Evolutionary conservation across 2,797 vertebrate species (phyloP).

Genomic region (Oryzias dopingdopingensis): DNA sequence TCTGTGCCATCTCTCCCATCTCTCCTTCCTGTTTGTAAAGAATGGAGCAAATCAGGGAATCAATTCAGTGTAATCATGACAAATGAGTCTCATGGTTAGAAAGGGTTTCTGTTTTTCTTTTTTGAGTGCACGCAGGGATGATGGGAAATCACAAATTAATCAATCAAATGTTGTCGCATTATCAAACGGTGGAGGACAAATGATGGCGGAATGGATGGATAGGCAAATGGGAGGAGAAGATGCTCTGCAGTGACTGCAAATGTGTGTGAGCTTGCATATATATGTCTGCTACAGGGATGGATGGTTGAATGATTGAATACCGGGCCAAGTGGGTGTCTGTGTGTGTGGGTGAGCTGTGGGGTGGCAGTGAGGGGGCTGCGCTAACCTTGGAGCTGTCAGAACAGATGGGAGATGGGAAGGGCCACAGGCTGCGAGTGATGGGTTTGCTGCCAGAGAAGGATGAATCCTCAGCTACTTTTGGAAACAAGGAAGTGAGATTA

Average conservation of each 20-base stretch:
- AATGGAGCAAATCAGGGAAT: slow-evolving; percentile 77
- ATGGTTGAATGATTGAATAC: slow-evolving; percentile 63
- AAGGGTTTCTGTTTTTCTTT: slow-evolving; percentile 26
- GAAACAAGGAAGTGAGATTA: slow-evolving; percentile 34
- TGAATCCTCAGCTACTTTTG: slow-evolving; percentile 41
- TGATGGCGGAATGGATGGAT: slow-evolving; percentile 37
- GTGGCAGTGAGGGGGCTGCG: slow-evolving; percentile 54
- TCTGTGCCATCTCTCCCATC: slow-evolving; percentile 6
- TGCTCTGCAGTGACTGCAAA: slow-evolving; percentile 24
- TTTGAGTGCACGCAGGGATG: slow-evolving; percentile 7
- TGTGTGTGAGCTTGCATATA: slow-evolving; percentile 35
- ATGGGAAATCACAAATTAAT: slow-evolving; percentile 77
- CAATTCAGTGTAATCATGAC: slow-evolving; percentile 82
- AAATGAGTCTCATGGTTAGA: slow-evolving; percentile 73
- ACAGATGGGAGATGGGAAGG: slow-evolving; percentile 84
- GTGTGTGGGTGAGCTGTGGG: slow-evolving; percentile 38
- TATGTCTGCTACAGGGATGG: slow-evolving; percentile 71
- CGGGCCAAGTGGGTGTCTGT: slow-evolving; percentile 58
- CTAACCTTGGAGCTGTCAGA: slow-evolving; percentile 86
- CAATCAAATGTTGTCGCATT: slow-evolving; percentile 78
- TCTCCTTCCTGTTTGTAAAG: slow-evolving; percentile 41
- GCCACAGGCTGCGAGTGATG: slow-evolving; percentile 50
- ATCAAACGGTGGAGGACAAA: slow-evolving; percentile 54
- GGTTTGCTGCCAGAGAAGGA: slow-evolving; percentile 50
- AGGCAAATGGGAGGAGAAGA: slow-evolving; percentile 38